Base-by-base conservation (phyloP, 2,888 invertebrate species). In the Scaptomyza caliginosa region DNA sequence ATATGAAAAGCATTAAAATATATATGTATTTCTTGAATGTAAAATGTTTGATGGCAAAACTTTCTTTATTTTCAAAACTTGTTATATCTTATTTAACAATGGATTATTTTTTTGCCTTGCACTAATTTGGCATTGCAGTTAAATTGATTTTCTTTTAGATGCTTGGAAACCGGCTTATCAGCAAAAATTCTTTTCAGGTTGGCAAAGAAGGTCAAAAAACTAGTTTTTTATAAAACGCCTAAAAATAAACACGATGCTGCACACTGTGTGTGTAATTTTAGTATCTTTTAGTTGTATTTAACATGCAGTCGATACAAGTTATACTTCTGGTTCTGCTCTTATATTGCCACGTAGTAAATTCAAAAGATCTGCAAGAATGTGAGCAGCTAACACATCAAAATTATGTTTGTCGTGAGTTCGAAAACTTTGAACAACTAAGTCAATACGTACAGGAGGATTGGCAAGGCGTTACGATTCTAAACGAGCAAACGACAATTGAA, bases 341-440 rank as follows among this genome's bases (percentile, higher is more conserved):
- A 32, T 43, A 58, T 24, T 21, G 11, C 16, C n/a, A 11, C 7
- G 48, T 60, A 0, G 48, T 60, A 0, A 3, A 13, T 0, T 17
- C 68, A 16, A 84, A 81, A 57, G 81, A 68, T 45, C 6, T 67
- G 6, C 63, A 67, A 42, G 78, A 85, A 64, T 85, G 82, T 26
- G 83, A 83, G 10, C 34, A 62, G 6, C 6, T 64, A 4, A 19
- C 8, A 1, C 7, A 49, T 1, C 23, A 49, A 0, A 67, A 2
- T 7, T 65, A 65, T 43, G 42, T 81, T 0, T 89, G 88, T 17
- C 68, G 56, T 11, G 82, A 87, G 48, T 72, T 88, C 1, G 67
- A 79, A 21, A 68, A 38, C 6, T 67, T 84, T 10, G 69, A 58
- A 40, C 76, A 82, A 39, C 64, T 89, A 1, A 46, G 46, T 3